Base-by-base conservation (phyloP, 2,113 vertebrate genomes). In the Bos javanicus region DNA sequence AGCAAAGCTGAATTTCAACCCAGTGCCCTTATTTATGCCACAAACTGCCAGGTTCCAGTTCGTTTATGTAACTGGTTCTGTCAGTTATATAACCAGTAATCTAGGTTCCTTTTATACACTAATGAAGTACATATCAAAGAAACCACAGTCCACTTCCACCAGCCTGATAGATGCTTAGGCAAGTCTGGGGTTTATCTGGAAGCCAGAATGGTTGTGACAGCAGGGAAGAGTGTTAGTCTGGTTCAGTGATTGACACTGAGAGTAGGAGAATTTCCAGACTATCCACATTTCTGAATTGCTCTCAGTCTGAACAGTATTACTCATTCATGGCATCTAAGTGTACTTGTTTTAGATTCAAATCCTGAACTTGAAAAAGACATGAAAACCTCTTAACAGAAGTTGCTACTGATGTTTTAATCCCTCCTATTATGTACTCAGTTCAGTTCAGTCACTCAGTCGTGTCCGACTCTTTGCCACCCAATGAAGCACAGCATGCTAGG, bases 221-320 rank as follows among this genome's bases (percentile, higher is more conserved):
- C 26, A 39, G 11, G 13, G 21, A 88, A 89, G 39, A 54, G 3
- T 85, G n/a, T 87, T 78, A 39, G 50, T 62, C 6, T 64, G 3
- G 17, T 85, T 52, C 39, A 33, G 67, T 57, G 28, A 80, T 81
- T 52, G 6, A 76, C 4, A 12, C 13, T 83, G 56, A 23, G 43
- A 96, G 23, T 54, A 39, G n/a, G 14, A 56, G 13, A 67, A 56
- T 78, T 67, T 96, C 25, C 9, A 26, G 56, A 92, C 19, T n/a
- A n/a, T 82, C 15, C 23, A 81, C 19, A 54, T 90, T 92, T 97
- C 36, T 57, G 54, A 93, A n/a, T 90, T 96, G 52, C 30, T 91
- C 62, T 95, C 28, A 92, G 19, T 94, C 43, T 43, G 59, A 93
- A 39, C 50, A 71, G 8, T 84, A 59, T 82, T 48, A 60, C 59